These are phyloP conservation scores for Protonibea diacanthus DNA, from an alignment of 2,797 vertebrate species.

Conservation along the genomic window DNA sequence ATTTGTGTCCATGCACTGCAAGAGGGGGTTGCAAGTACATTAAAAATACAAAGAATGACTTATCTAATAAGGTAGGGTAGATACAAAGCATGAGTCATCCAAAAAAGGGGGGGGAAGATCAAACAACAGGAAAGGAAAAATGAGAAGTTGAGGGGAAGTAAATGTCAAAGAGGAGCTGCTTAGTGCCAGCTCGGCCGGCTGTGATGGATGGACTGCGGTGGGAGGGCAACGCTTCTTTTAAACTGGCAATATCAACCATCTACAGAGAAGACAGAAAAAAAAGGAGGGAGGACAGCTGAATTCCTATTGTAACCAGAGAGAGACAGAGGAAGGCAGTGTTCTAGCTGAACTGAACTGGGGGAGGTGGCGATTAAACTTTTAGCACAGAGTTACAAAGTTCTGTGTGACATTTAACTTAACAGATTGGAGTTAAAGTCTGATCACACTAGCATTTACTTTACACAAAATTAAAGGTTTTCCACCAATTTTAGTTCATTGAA, in stretches of 20 bases:
- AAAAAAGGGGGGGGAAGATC: conserved; percentile 6
- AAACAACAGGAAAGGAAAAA: conserved; percentile 45
- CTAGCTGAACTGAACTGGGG: neutral
- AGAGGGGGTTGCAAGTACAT: conserved; percentile 5
- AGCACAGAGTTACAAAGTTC: neutral
- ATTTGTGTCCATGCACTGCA: neutral
- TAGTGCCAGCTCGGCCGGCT: conserved; percentile 40
- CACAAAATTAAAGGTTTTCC: neutral
- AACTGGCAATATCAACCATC: conserved; percentile 49
- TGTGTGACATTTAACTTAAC: neutral
- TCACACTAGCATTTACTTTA: neutral
- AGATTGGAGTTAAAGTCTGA: neutral
- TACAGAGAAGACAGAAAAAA: conserved; percentile 37
- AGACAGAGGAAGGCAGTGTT: conserved; percentile 14
- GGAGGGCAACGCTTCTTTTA: conserved; percentile 61
- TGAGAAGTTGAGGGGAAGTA: conserved; percentile 55
- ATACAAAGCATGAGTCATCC: conserved; percentile 40
- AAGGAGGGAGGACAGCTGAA: conserved; percentile 12
- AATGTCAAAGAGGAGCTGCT: conserved; percentile 69
- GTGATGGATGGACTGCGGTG: conserved; percentile 72
- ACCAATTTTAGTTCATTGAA: neutral
- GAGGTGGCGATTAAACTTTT: neutral
- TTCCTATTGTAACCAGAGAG: conserved; percentile 6
- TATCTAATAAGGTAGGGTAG: neutral
- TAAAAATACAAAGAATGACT: conserved; percentile 21